Evolutionary conservation across 1,140 invertebrate species (phyloP).

Genomic region (Sarcophaga peregrina): DNA sequence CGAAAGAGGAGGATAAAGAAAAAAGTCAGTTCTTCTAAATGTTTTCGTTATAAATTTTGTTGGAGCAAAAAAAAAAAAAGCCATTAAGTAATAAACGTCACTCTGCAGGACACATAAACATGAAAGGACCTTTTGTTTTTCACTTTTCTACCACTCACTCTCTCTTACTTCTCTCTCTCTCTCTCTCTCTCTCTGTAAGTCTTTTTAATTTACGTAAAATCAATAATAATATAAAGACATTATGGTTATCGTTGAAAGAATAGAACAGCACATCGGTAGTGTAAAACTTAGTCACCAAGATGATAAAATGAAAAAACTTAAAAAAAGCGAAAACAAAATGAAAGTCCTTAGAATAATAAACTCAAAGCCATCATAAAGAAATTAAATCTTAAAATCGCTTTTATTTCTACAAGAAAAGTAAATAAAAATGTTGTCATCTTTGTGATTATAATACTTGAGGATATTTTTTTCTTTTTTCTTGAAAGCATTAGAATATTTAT

Average conservation of each 20-base stretch:
- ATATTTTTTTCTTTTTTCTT: too few species aligned
- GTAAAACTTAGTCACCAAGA: too few species aligned
- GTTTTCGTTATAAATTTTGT: not conserved
- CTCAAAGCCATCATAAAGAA: too few species aligned
- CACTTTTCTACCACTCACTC: not conserved
- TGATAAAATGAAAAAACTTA: too few species aligned
- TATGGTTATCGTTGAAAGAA: not conserved
- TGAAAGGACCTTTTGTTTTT: conserved; percentile 14
- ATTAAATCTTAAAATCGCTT: too few species aligned
- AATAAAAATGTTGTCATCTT: too few species aligned
- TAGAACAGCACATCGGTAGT: not conserved
- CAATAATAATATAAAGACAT: conserved; percentile 33
- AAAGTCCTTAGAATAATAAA: too few species aligned
- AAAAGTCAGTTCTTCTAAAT: not conserved
- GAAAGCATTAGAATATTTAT: too few species aligned
- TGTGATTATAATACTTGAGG: too few species aligned
- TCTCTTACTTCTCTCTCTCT: not conserved
- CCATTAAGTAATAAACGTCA: conserved; percentile 30
- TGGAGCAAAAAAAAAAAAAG: not conserved
- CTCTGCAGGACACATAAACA: conserved; percentile 25
- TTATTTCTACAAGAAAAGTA: too few species aligned
- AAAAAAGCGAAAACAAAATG: too few species aligned
- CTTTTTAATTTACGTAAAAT: conserved; percentile 36
- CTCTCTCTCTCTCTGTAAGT: not conserved
- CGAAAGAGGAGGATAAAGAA: not conserved